These are phyloP conservation scores for Nesoenas mayeri DNA, from an alignment of 2,113 vertebrate genomes.

Conservation along the genomic window DNA sequence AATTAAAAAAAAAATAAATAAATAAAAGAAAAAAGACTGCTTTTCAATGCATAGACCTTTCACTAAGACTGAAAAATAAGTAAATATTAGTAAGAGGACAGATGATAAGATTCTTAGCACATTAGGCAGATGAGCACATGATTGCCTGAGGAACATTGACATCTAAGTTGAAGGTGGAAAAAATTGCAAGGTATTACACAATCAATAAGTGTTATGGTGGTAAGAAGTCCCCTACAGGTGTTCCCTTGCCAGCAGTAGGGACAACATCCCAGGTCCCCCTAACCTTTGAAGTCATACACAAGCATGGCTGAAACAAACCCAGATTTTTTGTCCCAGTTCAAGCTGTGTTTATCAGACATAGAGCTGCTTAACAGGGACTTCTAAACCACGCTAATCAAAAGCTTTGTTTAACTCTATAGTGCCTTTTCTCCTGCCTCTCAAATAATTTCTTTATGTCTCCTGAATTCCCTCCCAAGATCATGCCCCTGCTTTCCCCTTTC, in stretches of 20 bases:
- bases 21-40: not conserved
- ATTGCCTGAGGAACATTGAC: not conserved
- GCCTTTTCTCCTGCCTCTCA: not conserved
- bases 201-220: not conserved
- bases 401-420: not conserved
- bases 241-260: not conserved
- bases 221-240: not conserved
- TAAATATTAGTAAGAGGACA: not conserved
- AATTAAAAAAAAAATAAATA: not conserved
- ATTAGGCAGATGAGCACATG: not conserved
- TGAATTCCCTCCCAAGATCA: not conserved
- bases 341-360: not conserved
- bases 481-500: not conserved
- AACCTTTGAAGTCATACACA: not conserved
- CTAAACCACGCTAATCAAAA: not conserved
- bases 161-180: not conserved
- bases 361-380: not conserved
- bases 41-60: not conserved
- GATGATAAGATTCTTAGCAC: not conserved
- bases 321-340: not conserved
- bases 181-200: not conserved
- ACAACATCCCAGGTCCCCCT: not conserved
- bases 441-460: not conserved
- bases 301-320: not conserved
- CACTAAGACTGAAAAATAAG: not conserved